phyloP scores from a whole-genome alignment of 2,797 vertebrate genomes.

The Strix occidentalis region DNA sequence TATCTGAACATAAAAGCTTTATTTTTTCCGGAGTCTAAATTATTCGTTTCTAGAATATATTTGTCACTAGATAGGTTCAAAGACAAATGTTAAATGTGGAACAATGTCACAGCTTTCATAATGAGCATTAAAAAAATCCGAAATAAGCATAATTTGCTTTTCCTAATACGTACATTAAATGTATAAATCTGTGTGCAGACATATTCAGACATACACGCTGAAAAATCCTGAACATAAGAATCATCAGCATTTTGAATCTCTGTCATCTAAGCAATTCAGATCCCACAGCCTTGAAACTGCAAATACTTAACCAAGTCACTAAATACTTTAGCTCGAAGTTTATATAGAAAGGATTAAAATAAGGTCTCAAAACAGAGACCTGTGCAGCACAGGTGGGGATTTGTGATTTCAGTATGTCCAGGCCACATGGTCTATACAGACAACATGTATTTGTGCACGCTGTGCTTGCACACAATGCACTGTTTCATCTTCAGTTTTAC shows the following conservation, averaged over 20 bases:
- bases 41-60: not conserved
- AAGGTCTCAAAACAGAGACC: not conserved
- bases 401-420: not conserved
- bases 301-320: not conserved
- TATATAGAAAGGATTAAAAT: not conserved
- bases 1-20: not conserved
- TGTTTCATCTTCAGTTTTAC: not conserved
- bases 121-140: not conserved
- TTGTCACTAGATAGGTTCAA: not conserved
- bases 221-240: not conserved
- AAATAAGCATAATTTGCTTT: not conserved
- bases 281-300: not conserved
- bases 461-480: not conserved
- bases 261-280: not conserved
- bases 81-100: not conserved
- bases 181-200: not conserved
- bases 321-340: not conserved
- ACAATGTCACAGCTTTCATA: not conserved
- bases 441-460: not conserved
- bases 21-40: not conserved
- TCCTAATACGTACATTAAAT: not conserved
- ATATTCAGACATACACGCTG: not conserved
- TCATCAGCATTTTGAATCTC: not conserved
- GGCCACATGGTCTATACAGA: not conserved
- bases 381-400: not conserved